Conservation (phyloP, 2,888 invertebrate genomes). For the Andrena fulva region DNA sequence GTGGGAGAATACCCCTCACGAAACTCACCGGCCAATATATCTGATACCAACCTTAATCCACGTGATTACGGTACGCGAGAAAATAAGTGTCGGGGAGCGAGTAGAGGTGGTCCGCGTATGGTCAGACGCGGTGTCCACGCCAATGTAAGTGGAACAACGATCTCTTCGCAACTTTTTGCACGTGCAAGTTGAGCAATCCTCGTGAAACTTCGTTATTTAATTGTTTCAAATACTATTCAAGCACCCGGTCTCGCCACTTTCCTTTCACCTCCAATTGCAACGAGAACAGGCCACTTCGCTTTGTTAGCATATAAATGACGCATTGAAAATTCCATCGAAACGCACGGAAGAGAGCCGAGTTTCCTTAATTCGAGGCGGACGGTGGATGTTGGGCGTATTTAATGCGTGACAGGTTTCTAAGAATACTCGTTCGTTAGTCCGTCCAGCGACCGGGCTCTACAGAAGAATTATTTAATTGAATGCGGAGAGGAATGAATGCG, state of each 20-base stretch:
- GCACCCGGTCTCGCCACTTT: no score
- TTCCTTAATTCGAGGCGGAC: slow-evolving; percentile 9
- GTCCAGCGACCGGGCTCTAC: slow-evolving; percentile 24
- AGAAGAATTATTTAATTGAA: slow-evolving; percentile 61
- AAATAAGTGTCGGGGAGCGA: background rate
- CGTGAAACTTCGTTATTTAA: no score
- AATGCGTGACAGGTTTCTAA: slow-evolving; percentile 42
- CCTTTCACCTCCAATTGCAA: no score
- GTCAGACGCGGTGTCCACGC: background rate
- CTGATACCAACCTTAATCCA: no score
- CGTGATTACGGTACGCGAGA: no score
- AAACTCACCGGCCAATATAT: no score
- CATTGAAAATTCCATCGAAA: background rate
- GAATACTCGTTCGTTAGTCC: slow-evolving; percentile 54
- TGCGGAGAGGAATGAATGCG: slow-evolving; percentile 49
- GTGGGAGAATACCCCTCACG: no score
- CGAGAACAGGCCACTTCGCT: background rate
- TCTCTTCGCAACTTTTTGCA: no score
- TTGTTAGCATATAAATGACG: background rate
- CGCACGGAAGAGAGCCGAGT: background rate
- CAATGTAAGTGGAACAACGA: no score
- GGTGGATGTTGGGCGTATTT: slow-evolving; percentile 5
- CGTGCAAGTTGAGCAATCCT: no score
- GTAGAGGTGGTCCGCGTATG: background rate
- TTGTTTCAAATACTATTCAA: no score